phyloP scores from a whole-genome alignment of 1,140 invertebrate genomes.

The Halictus rubicundus region DNA sequence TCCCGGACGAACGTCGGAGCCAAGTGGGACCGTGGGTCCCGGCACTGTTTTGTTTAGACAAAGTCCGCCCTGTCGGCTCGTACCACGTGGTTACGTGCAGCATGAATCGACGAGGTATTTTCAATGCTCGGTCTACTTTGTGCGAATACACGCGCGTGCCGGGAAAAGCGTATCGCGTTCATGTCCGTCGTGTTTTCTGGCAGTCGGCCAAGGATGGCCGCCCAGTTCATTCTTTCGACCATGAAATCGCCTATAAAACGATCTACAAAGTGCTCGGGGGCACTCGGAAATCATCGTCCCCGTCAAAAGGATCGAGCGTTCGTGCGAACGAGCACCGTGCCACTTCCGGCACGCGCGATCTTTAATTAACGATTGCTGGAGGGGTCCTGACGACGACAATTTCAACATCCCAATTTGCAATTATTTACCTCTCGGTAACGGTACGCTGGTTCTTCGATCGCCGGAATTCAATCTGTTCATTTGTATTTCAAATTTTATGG shows the following conservation, averaged over 20 bases:
- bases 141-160: conserved; percentile 1
- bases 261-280: not conserved
- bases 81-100: not conserved
- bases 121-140: conserved; percentile 8
- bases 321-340: too few relatives aligned
- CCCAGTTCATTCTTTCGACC: conserved; percentile 30
- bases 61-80: not conserved
- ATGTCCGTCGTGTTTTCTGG: conserved; percentile 21
- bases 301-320: too few relatives aligned
- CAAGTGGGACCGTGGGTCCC: not conserved
- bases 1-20: not conserved
- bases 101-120: conserved; percentile 17
- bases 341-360: too few relatives aligned
- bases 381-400: too few relatives aligned
- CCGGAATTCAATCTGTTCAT: too few relatives aligned
- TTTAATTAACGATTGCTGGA: too few relatives aligned
- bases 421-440: too few relatives aligned
- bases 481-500: too few relatives aligned
- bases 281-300: too few relatives aligned
- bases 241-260: conserved; percentile 30
- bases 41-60: not conserved
- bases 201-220: conserved; percentile 57
- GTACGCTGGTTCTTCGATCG: too few relatives aligned
- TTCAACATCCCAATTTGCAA: too few relatives aligned
- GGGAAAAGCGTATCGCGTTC: not conserved